phyloP scores from a whole-genome alignment of 2,888 invertebrate genomes.

The Hypomecis punctinalis region DNA sequence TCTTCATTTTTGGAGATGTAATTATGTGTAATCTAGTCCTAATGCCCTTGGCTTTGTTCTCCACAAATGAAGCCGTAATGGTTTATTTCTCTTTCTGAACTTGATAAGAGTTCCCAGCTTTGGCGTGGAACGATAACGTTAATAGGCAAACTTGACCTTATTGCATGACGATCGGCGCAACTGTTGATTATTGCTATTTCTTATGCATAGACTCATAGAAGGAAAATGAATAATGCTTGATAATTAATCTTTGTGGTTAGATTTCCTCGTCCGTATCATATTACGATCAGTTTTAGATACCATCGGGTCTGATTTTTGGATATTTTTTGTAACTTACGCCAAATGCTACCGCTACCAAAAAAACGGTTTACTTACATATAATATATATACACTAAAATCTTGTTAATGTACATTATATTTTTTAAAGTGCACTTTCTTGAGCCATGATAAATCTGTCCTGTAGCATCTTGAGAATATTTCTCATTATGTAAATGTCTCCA shows the following conservation, averaged over 20 bases:
- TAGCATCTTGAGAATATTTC: conserved; percentile 2
- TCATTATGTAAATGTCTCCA: conserved; percentile 19
- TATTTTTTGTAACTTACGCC: too few species aligned
- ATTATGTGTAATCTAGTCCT: conserved; percentile 35
- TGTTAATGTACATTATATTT: too few species aligned
- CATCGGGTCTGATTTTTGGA: too few species aligned
- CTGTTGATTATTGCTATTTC: background rate
- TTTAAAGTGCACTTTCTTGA: background rate
- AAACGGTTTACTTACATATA: too few species aligned
- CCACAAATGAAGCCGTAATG: background rate
- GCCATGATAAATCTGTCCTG: background rate
- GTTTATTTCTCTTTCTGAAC: conserved; percentile 9
- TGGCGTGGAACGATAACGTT: conserved; percentile 58
- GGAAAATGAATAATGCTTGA: too few species aligned
- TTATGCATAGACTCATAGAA: too few species aligned
- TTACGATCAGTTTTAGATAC: too few species aligned
- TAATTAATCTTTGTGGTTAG: too few species aligned
- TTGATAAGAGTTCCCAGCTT: conserved; percentile 49
- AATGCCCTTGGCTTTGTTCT: conserved; percentile 18
- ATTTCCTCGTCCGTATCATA: too few species aligned
- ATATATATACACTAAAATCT: too few species aligned
- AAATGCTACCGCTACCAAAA: too few species aligned
- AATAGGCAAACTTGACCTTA: conserved; percentile 47
- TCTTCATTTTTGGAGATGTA: conserved; percentile 40
- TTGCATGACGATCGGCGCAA: conserved; percentile 16